A percentile compares a stretch with the other conserved stretches of the same genome.
phyloP scores from a whole-genome alignment of 2,113 vertebrate species.

The Garra rufa region DNA sequence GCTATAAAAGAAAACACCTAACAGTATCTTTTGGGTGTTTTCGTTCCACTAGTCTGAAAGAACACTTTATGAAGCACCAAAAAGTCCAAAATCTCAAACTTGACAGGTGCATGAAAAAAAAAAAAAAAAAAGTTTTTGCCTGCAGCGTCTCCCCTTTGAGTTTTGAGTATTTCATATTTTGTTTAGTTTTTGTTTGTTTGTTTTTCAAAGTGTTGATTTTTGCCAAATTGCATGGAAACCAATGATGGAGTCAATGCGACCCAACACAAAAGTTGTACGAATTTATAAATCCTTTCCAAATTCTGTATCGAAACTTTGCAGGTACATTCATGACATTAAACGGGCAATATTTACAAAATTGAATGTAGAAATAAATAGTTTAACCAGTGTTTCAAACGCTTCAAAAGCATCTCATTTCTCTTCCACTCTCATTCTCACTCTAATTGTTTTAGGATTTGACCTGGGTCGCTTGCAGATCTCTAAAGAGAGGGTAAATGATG shows the following conservation, averaged over 20 bases:
- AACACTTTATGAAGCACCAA: too few relatives aligned
- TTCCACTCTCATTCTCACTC: background rate
- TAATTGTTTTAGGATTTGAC: conserved; percentile 83
- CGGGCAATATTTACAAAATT: background rate
- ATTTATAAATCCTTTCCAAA: background rate
- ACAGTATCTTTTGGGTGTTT: too few relatives aligned
- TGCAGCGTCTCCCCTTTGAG: too few relatives aligned
- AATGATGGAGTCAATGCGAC: background rate
- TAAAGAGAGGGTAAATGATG: conserved; percentile 89
- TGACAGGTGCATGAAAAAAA: too few relatives aligned
- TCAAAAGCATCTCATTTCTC: background rate
- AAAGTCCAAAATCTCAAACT: too few relatives aligned
- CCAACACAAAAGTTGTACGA: background rate
- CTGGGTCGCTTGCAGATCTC: conserved; percentile 92
- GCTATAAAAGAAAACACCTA: too few relatives aligned
- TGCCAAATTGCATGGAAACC: background rate
- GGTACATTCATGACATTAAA: background rate
- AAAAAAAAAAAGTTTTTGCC: too few relatives aligned
- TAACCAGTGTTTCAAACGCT: background rate
- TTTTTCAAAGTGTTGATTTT: background rate
- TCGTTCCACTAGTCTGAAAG: too few relatives aligned
- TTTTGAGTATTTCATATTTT: too few relatives aligned
- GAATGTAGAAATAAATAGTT: background rate
- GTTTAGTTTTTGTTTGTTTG: background rate
- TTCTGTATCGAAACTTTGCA: background rate